Base-by-base conservation (phyloP, 2,888 invertebrate species). In the Gryllus longicercus region DNA sequence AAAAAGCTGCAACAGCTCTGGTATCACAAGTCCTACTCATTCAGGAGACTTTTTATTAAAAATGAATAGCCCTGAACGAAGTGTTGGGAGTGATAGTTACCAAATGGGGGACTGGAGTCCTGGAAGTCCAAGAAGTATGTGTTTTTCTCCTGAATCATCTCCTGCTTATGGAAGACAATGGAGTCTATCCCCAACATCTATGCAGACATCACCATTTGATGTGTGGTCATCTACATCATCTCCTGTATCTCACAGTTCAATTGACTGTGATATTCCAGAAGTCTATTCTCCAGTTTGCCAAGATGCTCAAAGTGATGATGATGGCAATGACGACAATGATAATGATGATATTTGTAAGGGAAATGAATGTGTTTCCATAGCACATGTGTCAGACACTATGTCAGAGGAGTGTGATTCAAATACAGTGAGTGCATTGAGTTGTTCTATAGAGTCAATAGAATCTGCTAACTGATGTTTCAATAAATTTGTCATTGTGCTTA, bases 91-190 rank as follows among this genome's bases (percentile, higher is more conserved):
- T 21, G 75, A 75, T 16, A 50, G 75, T 75, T 75, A 23, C 75
- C 74, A 49, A 11, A 49, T 51, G 81, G 89, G 88, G 82, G 89
- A 90, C 83, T 90, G 90, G 90, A 91, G 91, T 83, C 90, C 90
- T 1, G 87, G 87, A 49, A 90, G 90, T 84, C 88, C 89, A 18
- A 86, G 87, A 11, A 88, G 89, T 25, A 88, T 89, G n/a, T 85
- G 84, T 51, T 87, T 88, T 3, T 90, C 91, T 51, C 86, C 87
- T 63, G 79, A 77, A 25, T 23, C 79, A 49, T 76, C 76, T 74
- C 76, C 79, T n/a, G 25, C 76, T 12, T 50, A 23, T 12, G 16
- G 50, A 21, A 75, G 74, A 51, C 21, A 11, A 11, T 76, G 76
- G 78, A 75, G 49, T 21, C 10, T n/a, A n/a, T 76, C 76, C 1